Base-by-base conservation (phyloP, 2,797 vertebrate genomes). In the Enteromius anoplus region DNA sequence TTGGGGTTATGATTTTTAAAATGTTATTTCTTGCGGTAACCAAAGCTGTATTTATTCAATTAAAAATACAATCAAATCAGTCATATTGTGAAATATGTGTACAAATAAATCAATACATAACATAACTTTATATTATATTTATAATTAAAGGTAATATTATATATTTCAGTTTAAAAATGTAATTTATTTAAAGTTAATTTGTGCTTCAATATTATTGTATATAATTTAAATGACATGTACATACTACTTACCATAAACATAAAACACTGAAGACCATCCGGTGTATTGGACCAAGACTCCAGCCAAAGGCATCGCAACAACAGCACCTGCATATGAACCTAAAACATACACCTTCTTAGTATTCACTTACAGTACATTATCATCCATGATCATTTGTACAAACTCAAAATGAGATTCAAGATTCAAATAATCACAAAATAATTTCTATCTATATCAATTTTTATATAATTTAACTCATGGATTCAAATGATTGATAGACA, bases 271-370 rank as follows among this genome's bases (percentile, higher is more conserved):
- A 53, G 94, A 93, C 96, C 96, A 96, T 5, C 96, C 95, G 0
- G 92, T 88, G 86, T 96, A 96, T 82, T 96, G 96, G 34, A 96
- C 96, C 83, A 96, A 90, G 23, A 96, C 89, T 3, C 96, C 96
- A 0, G 96, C 96, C n/a, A 96, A 89, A 0, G 96, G 96, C 96
- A 96, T 96, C 8, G 96, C 96, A 40, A 96, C 94, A 87, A 96
- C 96, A 0, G 96, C 96, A 2, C 96, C 96, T 0, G 95, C 95
- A 12, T 96, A 96, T 64, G 95, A 96, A 80, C 95, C 95, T 96
- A 72, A 7, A 55, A 84, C 1, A 82, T 12, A 84, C 5, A 80
- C 3, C 71, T 26, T 78, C 26, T 34, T 23, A 47, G 6, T 37
- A 23, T 58, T 58, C 21, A 75, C 8, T 23, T 26, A 26, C 26